phyloP scores from a whole-genome alignment of 2,797 vertebrate genomes.

The Benthosema pterotum region DNA sequence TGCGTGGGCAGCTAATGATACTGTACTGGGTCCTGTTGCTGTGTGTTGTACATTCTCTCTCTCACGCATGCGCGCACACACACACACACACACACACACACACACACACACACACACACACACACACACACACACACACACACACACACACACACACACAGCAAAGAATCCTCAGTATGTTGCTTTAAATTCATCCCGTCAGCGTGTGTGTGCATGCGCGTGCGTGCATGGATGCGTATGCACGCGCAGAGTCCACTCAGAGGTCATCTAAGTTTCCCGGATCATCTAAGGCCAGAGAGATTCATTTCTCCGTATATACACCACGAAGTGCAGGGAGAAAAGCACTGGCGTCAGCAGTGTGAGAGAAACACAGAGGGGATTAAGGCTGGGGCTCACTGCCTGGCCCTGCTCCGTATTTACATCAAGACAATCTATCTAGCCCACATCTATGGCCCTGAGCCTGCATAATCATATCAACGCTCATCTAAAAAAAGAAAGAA shows the following conservation, averaged over 20 bases:
- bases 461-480: slow-evolving; percentile 64
- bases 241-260: slow-evolving; percentile 17
- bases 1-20: no score
- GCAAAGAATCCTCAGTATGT: no score
- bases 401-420: slow-evolving; percentile 34
- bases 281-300: slow-evolving; percentile 42
- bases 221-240: not conserved
- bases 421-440: slow-evolving; percentile 49
- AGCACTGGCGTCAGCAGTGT: slow-evolving; percentile 50
- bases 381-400: slow-evolving; percentile 13
- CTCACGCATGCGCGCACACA: no score
- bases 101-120: no score
- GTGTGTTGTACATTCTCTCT: no score
- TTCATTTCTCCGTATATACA: slow-evolving; percentile 42
- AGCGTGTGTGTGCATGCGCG: not conserved
- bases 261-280: slow-evolving; percentile 20
- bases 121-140: no score
- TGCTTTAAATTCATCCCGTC: no score
- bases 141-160: no score
- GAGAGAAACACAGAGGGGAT: slow-evolving; percentile 9
- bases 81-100: no score
- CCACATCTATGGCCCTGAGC: slow-evolving; percentile 48
- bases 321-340: slow-evolving; percentile 26
- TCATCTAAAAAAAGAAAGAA: slow-evolving; percentile 47
- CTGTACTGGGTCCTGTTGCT: no score